Evolutionary conservation across 1,140 invertebrate genomes (phyloP), one percentile per base, ranked within the genome.

Genomic region (Hylaeus volcanicus): DNA sequence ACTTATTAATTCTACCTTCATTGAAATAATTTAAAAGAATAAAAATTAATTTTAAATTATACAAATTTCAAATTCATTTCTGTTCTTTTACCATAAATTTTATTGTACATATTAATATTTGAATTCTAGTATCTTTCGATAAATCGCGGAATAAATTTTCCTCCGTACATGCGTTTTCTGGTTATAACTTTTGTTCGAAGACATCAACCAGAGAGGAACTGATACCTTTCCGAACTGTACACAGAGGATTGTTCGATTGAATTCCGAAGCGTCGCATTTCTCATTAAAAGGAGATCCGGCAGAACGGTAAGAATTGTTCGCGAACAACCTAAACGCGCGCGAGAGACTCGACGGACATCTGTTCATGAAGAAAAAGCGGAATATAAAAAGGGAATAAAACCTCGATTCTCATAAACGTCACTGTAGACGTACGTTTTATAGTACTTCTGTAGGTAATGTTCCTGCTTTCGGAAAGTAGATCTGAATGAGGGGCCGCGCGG

Each of bases 401-500:
- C 55, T 60, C 72, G 60, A 80, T 80, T 80, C 73, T 74, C 79
- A 80, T 80, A 80, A 80, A 80, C 73, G 79, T 75, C 79, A 68
- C 65, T 74, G 73, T 74, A 45, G 73, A 80, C 73, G 73, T 80
- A 69, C 72, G 72, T 75, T 80, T 80, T 75, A 79, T 66, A 65
- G 77, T 72, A 66, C 63, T 74, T 75, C 63, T 55, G 51, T 45
- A 8, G 64, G 73, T 69, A 80, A 80, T 74, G 64, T 61, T 74
- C 73, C 45, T 12, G 64, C 73, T 80, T 80, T 73, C 71, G 77
- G 55, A 74, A 66, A 79, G 77, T 74, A 65, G 77, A 79, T 73
- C 61, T 39, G 51, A 65, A 74, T 48, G 60, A 79, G 53, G 45
- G 61, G 61, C 43, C 51, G 26, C 37, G 64, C 65, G 51, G 74